Conservation (phyloP, 2,888 invertebrate species). For the Ryuthela nishihirai region DNA sequence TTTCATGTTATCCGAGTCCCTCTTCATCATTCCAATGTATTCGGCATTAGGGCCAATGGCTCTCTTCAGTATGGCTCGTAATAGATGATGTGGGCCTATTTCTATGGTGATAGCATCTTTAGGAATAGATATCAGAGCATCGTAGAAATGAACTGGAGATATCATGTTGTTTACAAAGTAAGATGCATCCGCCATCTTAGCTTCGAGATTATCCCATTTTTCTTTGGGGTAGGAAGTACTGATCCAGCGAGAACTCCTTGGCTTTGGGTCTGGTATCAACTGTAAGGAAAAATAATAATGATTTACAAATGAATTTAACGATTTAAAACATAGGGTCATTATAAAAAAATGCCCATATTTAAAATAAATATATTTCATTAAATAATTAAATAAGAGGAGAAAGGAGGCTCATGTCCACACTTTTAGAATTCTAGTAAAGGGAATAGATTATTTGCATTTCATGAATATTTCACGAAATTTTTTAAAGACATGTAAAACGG, state of each 20-base stretch:
- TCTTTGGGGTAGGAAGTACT: conserved; percentile 85
- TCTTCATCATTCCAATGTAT: conserved; percentile 80
- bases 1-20: conserved; percentile 66
- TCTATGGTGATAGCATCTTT: conserved; percentile 84
- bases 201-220: conserved; percentile 72
- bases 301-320: too few species aligned
- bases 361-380: too few species aligned
- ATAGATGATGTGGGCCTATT: conserved; percentile 87
- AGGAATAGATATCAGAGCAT: conserved; percentile 78
- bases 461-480: too few species aligned
- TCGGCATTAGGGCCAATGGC: conserved; percentile 67
- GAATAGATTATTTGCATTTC: too few species aligned
- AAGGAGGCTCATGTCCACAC: too few species aligned
- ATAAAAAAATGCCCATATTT: too few species aligned
- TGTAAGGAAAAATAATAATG: too few species aligned
- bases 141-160: conserved; percentile 88
- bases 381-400: too few species aligned
- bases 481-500: too few species aligned
- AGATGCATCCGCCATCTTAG: conserved; percentile 76
- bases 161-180: conserved; percentile 95
- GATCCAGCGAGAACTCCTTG: conserved; percentile 78
- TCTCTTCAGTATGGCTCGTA: conserved; percentile 88
- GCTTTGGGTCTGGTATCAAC: conserved; percentile 67
- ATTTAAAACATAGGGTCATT: too few species aligned
- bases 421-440: too few species aligned